phyloP scores from a whole-genome alignment of 1,140 invertebrate species.

The Parapsyche elsis region DNA sequence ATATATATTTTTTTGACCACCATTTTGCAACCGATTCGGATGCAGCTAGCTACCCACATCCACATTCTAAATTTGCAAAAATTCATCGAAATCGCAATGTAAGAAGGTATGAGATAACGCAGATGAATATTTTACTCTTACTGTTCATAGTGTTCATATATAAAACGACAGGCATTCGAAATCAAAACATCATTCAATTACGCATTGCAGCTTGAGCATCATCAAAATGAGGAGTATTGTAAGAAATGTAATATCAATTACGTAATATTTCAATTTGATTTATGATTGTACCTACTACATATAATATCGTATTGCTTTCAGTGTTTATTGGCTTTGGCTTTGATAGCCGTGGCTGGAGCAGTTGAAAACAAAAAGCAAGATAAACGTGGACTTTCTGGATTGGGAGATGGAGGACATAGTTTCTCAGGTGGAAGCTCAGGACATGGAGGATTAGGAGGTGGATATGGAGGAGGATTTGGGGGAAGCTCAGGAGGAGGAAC shows the following conservation, averaged over 20 bases:
- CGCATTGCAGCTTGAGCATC: neutral
- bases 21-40: neutral
- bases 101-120: neutral
- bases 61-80: constrained; percentile 12
- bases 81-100: neutral
- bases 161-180: neutral
- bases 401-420: constrained; percentile 58
- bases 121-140: neutral
- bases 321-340: constrained; percentile 10
- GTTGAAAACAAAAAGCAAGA: constrained; percentile 58
- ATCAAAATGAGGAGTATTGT: neutral
- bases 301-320: neutral
- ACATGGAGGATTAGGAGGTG: constrained; percentile 8
- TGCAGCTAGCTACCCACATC: neutral
- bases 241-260: neutral
- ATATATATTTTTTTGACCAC: neutral
- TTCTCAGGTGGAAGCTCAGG: constrained; percentile 47
- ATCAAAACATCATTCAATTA: neutral
- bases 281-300: neutral
- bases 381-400: constrained; percentile 60
- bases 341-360: constrained; percentile 57
- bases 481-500: neutral
- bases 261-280: neutral
- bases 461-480: neutral
- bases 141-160: neutral